phyloP scores from a whole-genome alignment of 92 coral and sea anemone genomes.

The Parazoanthus atlanticus region DNA sequence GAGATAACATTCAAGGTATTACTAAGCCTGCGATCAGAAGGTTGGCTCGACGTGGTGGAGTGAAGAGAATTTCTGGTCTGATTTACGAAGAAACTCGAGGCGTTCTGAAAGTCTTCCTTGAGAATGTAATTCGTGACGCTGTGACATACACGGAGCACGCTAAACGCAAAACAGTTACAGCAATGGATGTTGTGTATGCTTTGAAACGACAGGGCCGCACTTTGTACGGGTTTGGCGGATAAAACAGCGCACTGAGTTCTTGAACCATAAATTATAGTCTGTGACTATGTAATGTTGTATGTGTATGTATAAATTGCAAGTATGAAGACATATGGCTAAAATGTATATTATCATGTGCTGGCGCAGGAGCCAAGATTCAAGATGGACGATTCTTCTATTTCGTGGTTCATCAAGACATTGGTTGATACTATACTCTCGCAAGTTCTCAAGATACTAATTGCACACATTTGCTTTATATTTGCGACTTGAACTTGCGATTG shows the following conservation, averaged over 20 bases:
- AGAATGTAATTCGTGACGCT: constrained; percentile 92
- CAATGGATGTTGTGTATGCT: constrained; percentile 97
- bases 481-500: no score
- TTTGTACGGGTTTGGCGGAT: constrained; percentile 92
- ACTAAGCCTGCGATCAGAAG: constrained; percentile 90
- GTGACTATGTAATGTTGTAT: no score
- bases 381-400: no score
- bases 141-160: constrained; percentile 98
- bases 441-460: no score
- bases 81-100: constrained; percentile 92
- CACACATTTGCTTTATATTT: no score
- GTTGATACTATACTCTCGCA: no score
- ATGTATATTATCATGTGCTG: no score
- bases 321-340: no score
- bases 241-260: neutral
- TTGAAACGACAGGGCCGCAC: constrained; percentile 92
- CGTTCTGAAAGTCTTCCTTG: constrained; percentile 85
- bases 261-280: no score
- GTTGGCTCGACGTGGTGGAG: constrained; percentile 86
- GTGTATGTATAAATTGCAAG: no score
- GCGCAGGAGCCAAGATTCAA: no score
- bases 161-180: constrained; percentile 92
- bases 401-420: no score
- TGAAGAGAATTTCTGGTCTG: constrained; percentile 84
- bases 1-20: constrained; percentile 80